Percentiles rank a stretch among this genome's conserved stretches.
Conservation (phyloP, 2,888 invertebrate species). For the Aleiodes alternator region DNA sequence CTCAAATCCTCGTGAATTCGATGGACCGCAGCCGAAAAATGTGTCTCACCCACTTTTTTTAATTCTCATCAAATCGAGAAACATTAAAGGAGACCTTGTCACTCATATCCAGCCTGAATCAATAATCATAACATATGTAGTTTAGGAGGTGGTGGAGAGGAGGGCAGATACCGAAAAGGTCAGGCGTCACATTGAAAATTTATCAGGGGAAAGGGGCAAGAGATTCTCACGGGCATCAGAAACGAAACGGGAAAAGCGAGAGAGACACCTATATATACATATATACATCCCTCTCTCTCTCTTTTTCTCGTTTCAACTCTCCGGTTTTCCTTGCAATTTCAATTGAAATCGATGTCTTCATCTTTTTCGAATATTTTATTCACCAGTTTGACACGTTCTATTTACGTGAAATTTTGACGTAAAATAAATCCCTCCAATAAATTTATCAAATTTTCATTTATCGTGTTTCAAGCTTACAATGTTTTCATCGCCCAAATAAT, state of each 20-base stretch:
- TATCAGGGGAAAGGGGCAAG: slow-evolving; percentile 21
- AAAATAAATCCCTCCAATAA: too few relatives aligned
- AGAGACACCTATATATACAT: not conserved
- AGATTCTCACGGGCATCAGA: slow-evolving; percentile 11
- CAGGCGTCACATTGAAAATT: slow-evolving; percentile 51
- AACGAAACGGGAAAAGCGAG: not conserved
- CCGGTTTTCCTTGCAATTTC: not conserved
- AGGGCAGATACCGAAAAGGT: slow-evolving; percentile 45
- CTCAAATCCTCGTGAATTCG: too few relatives aligned
- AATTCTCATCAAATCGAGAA: too few relatives aligned
- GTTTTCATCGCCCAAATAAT: too few relatives aligned
- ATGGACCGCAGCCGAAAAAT: too few relatives aligned
- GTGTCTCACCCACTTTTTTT: too few relatives aligned
- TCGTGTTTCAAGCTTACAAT: too few relatives aligned
- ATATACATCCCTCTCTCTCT: not conserved
- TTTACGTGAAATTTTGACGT: too few relatives aligned
- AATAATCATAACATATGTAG: slow-evolving; percentile 56
- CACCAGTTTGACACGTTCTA: not conserved
- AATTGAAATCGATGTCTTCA: slow-evolving; percentile 10
- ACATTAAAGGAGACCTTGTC: not conserved
- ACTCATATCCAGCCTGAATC: slow-evolving; percentile 46
- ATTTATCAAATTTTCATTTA: too few relatives aligned
- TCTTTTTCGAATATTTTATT: not conserved
- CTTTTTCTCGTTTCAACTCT: not conserved
- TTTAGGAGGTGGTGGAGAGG: slow-evolving; percentile 5